Percentiles rank a stretch among this genome's conserved stretches.
phyloP scores from a whole-genome alignment of 2,113 vertebrate genomes.

The Lutjanus erythropterus region DNA sequence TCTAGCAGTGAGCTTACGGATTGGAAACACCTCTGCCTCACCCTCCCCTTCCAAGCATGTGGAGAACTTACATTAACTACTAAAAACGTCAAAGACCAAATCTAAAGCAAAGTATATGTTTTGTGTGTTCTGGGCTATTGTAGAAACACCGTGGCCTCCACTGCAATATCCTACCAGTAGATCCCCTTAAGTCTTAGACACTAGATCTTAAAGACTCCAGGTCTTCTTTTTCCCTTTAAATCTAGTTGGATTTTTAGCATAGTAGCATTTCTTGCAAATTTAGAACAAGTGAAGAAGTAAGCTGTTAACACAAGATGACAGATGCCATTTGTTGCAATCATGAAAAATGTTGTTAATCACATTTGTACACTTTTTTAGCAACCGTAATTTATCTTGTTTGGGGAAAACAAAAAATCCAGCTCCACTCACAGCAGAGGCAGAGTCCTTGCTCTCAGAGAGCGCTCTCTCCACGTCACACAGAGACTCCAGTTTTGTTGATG shows the following conservation, averaged over 20 bases:
- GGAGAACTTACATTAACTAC: no score
- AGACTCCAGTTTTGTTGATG: conserved; percentile 86
- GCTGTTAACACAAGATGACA: background rate
- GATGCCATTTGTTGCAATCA: background rate
- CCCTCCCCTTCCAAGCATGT: no score
- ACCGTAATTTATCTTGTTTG: background rate
- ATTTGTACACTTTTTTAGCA: background rate
- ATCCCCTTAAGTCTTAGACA: no score
- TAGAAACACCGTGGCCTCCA: no score
- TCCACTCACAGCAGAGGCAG: conserved; percentile 90
- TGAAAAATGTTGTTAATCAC: background rate
- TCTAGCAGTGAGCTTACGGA: no score
- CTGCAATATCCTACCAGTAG: no score
- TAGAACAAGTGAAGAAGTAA: background rate
- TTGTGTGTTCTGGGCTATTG: no score
- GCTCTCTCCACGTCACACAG: conserved; percentile 91
- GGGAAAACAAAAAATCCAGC: background rate
- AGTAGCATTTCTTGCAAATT: background rate
- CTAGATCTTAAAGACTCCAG: no score
- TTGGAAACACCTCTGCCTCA: no score
- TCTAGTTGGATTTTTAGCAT: background rate
- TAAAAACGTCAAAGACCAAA: no score
- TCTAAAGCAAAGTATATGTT: no score
- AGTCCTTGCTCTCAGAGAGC: conserved; percentile 92
- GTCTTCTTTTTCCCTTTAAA: no score